phyloP scores from a whole-genome alignment of 64 coral and sea anemone species.

The Dendronephthya gigantea region DNA sequence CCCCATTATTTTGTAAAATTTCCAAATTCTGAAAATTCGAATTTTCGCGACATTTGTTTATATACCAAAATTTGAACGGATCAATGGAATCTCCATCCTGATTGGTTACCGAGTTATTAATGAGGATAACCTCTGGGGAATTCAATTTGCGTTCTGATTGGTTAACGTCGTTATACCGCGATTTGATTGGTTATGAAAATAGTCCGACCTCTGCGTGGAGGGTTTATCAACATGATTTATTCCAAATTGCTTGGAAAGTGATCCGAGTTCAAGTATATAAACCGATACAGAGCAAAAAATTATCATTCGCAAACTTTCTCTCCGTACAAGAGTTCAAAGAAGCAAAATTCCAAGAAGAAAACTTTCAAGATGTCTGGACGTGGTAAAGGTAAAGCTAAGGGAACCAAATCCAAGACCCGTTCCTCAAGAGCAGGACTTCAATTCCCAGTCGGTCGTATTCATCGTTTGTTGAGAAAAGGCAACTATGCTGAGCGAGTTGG shows the following conservation, averaged over 20 bases:
- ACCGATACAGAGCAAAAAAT: neutral
- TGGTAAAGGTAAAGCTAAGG: conserved; percentile 14
- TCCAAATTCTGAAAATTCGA: neutral
- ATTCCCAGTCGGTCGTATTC: conserved; percentile 21
- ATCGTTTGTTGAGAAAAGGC: conserved; percentile 16
- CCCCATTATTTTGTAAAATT: neutral
- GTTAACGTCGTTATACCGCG: neutral
- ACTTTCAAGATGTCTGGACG: conserved; percentile 11
- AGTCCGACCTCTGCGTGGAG: neutral
- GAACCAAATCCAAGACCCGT: conserved; percentile 7
- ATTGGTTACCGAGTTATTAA: neutral
- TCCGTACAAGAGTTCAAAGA: neutral
- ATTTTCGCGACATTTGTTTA: neutral
- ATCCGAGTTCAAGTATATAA: neutral
- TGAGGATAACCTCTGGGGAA: neutral
- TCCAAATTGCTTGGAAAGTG: neutral
- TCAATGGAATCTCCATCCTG: neutral
- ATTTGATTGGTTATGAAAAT: neutral
- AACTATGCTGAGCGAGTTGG: conserved; percentile 6
- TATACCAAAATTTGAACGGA: neutral
- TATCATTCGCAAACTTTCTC: neutral
- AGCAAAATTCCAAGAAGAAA: neutral
- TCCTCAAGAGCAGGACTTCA: neutral
- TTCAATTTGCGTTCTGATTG: neutral
- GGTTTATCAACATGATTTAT: neutral